These are phyloP conservation scores for Erannis defoliaria DNA, from an alignment of 2,888 invertebrate genomes.

Conservation along the genomic window DNA sequence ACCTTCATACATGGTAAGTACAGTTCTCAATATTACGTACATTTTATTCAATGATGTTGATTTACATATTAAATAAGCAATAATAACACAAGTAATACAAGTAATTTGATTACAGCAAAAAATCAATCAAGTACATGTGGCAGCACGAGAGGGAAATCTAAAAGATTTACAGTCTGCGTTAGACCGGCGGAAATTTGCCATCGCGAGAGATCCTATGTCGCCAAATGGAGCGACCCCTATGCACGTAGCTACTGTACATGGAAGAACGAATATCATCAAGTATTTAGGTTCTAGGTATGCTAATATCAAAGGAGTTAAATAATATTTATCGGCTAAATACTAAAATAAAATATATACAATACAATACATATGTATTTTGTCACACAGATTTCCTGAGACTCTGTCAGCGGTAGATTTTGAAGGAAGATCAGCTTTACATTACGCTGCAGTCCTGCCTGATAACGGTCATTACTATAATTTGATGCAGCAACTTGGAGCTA, in stretches of 20 bases:
- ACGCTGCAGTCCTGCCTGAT: conserved; percentile 93
- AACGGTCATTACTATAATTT: conserved; percentile 96
- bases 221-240: conserved; percentile 94
- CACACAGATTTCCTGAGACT: conserved; percentile 93
- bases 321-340: not conserved
- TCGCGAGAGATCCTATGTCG: conserved; percentile 94
- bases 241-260: conserved; percentile 94
- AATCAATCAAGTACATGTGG: conserved; percentile 95
- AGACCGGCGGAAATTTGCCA: conserved; percentile 96
- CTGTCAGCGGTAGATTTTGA: conserved; percentile 92
- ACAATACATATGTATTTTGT: not conserved
- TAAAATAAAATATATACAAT: too few relatives aligned
- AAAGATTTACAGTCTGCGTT: conserved; percentile 94
- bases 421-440: conserved; percentile 95
- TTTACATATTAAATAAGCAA: not conserved
- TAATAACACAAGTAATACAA: not conserved
- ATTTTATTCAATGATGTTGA: not conserved
- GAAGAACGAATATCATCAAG: conserved; percentile 92
- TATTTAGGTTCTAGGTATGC: conserved; percentile 84
- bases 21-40: not conserved
- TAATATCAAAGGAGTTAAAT: not conserved
- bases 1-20: conserved; percentile 93
- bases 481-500: conserved; percentile 94
- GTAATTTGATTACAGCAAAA: conserved; percentile 88
- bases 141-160: conserved; percentile 94